These are phyloP conservation scores for Polypedilum vanderplanki DNA, from an alignment of 1,140 invertebrate species.

Conservation along the genomic window DNA sequence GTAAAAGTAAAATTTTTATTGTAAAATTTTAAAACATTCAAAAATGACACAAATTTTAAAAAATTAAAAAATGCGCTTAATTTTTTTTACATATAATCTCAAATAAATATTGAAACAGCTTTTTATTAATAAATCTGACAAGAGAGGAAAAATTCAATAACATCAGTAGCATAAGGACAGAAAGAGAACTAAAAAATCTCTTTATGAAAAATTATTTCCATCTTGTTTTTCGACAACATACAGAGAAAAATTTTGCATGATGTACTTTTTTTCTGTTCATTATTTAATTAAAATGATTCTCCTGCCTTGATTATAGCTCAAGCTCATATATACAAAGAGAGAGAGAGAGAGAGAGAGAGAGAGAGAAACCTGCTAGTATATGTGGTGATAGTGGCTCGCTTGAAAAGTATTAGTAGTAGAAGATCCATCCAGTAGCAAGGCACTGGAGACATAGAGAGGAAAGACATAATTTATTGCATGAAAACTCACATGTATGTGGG, in stretches of 20 bases:
- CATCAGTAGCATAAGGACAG: no score
- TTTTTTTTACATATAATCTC: no score
- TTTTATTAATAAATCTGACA: no score
- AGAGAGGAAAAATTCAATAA: no score
- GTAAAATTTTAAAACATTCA: no score
- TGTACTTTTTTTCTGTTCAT: neutral
- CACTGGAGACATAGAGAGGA: neutral
- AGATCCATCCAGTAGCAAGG: neutral
- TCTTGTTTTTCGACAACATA: no score
- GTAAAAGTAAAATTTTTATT: no score
- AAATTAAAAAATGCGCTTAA: no score
- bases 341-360: neutral
- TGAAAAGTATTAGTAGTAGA: neutral
- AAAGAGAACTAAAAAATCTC: no score
- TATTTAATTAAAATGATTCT: constrained; percentile 15
- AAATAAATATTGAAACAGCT: no score
- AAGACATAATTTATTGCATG: constrained; percentile 13
- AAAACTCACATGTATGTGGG: neutral
- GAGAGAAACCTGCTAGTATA: neutral
- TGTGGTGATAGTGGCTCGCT: neutral
- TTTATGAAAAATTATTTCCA: no score
- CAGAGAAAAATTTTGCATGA: neutral
- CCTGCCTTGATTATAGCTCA: neutral
- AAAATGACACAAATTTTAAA: no score
- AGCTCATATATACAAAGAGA: neutral